Conservation (phyloP, 1,140 invertebrate species). For the Eciton burchellii region DNA sequence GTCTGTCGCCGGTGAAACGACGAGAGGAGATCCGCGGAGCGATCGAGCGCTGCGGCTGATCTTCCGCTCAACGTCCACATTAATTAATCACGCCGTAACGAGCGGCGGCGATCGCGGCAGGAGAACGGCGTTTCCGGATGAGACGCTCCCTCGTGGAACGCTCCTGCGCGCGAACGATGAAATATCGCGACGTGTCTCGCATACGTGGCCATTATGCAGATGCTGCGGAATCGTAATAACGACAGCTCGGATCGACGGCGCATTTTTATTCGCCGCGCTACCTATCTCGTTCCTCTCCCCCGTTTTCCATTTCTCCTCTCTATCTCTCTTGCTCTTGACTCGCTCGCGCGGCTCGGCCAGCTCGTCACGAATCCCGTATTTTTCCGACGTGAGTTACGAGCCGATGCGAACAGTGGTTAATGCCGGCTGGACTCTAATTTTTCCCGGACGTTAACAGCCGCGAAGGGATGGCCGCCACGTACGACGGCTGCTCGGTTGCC, state of each 20-base stretch:
- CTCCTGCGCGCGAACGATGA: conserved; percentile 56
- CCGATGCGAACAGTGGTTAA: conserved; percentile 68
- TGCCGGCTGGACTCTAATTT: conserved; percentile 70
- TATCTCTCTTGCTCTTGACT: neutral
- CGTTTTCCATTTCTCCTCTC: no score
- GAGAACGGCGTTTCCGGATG: conserved; percentile 47
- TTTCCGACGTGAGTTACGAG: conserved; percentile 66
- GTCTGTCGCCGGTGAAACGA: conserved; percentile 13
- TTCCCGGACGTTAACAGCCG: conserved; percentile 74
- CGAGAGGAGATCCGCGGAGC: conserved; percentile 25
- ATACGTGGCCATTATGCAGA: conserved; percentile 66
- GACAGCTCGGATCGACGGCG: conserved; percentile 51
- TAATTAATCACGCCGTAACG: conserved; percentile 56
- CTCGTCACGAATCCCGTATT: conserved; percentile 66
- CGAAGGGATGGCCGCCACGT: conserved; percentile 70
- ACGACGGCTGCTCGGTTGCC: conserved; percentile 51
- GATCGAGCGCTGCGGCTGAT: conserved; percentile 37
- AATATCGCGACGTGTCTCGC: conserved; percentile 64
- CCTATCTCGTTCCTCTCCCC: neutral
- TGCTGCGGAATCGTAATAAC: conserved; percentile 69
- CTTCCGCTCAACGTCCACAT: conserved; percentile 46
- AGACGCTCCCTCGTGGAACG: conserved; percentile 29
- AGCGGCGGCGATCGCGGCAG: conserved; percentile 37
- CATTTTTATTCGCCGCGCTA: conserved; percentile 42
- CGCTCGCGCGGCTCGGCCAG: conserved; percentile 17